Evolutionary conservation across 1,140 invertebrate species (phyloP), one percentile per base, ranked within the genome.

Genomic region (Daktulosphaira vitifoliae): DNA sequence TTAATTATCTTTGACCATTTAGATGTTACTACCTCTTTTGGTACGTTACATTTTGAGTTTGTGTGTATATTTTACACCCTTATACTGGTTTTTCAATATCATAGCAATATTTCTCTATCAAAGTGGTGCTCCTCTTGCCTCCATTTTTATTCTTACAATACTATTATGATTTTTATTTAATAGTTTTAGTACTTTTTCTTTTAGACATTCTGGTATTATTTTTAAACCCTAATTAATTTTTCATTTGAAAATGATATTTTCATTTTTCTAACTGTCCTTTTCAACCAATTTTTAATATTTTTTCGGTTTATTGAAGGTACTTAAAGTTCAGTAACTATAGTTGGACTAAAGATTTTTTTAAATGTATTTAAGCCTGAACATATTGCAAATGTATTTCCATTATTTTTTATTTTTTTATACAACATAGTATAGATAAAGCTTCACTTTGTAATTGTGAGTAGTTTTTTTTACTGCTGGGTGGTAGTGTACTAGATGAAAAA

Each of bases 361-460:
- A 33, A 33, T 33, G 11, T 11, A 5, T 33, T 5, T 33, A 11
- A 33, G 25, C 52, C 49, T 9, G 46, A 46, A 50, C 25, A 33
- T 4, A 66, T 25, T 20, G 15, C 33, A 18, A 66, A 66, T 25
- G 25, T 39, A 3, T 38, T 25, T 18, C 52, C 65, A 56, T 56
- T 56, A 11, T 48, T 53, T 59, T 78, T 81, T 50, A 81, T 65
- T 77, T 78, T 48, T 71, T 68, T 50, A 78, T 66, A n/a, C 74
- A 76, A 71, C 73, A 78, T 38, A 80, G 66, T 22, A 82, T 74
- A 4, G 75, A 73, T 11, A 79, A 70, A 0, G 73, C 78, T 71
- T 84, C 81, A 68, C 77, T 77, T 33, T 84, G 78, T 5, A 79
- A 71, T 65, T 80, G 76, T 16, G 72, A 70, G 69, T 81, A 82